Conservation (phyloP, 2,888 invertebrate species). For the Girardia tigrina region DNA sequence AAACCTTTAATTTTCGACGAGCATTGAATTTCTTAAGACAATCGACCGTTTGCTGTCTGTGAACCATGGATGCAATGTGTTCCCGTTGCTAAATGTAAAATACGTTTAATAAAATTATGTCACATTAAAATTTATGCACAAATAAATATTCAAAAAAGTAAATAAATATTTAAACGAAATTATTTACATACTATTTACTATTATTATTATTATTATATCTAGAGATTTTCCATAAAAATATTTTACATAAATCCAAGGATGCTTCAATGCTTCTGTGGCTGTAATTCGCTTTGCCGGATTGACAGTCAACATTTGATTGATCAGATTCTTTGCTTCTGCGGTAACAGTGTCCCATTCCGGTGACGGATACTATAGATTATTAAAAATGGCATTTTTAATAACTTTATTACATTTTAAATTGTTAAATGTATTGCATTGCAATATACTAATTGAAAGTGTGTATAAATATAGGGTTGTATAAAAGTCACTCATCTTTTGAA, state of each 20-base stretch:
- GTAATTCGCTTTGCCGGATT: constrained; percentile 96
- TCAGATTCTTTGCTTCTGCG: constrained; percentile 95
- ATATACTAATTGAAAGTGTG: too few relatives aligned
- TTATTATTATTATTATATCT: too few relatives aligned
- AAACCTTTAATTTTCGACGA: constrained; percentile 93
- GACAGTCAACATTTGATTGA: constrained; percentile 97
- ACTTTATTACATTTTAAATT: too few relatives aligned
- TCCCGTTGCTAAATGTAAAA: constrained; percentile 70
- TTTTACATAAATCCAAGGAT: constrained; percentile 93
- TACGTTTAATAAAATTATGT: too few relatives aligned
- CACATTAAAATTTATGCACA: too few relatives aligned
- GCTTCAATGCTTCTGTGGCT: constrained; percentile 91
- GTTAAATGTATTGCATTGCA: too few relatives aligned
- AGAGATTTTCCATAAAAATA: too few relatives aligned
- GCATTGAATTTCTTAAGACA: constrained; percentile 99
- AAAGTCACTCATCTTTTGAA: too few relatives aligned
- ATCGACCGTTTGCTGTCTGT: constrained; percentile 98
- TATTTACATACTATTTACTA: too few relatives aligned
- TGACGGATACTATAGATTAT: constrained; percentile 72
- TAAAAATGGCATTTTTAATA: neutral
- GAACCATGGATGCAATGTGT: constrained; percentile 93
- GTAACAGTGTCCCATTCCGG: constrained; percentile 99
- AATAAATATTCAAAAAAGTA: too few relatives aligned
- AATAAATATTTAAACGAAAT: too few relatives aligned
- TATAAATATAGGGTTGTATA: too few relatives aligned